Evolutionary conservation across 2,888 invertebrate species (phyloP), one percentile per base, ranked within the genome.

Genomic region (Athetis lepigone): DNA sequence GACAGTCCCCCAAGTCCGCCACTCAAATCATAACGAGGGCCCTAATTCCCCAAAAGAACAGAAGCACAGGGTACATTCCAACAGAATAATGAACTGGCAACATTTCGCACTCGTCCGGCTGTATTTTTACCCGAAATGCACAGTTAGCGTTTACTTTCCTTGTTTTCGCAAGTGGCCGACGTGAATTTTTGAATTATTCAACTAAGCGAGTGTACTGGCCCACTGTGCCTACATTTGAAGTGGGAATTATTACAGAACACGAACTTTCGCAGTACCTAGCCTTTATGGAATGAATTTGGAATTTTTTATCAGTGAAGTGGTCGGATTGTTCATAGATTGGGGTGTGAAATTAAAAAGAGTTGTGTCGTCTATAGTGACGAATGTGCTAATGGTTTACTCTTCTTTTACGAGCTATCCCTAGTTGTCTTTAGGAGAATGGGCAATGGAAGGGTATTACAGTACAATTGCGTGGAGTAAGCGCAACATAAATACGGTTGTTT

Each of bases 121-220:
- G 85, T 82, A 83, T 86, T 84, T 87, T 84, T 81, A 78, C 74
- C 40, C 67, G 68, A 70, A 78, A 74, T 82, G 84, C 83, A 82
- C 79, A 75, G 78, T 71, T 78, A 72, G 75, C 81, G 85, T 86
- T 87, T 85, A 85, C 82, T 85, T 80, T 78, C 75, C 83, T 85
- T 85, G 86, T 85, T 88, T 87, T 82, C 79, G 70, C 80, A 80
- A 85, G 81, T 82, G 87, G 83, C 79, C 83, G 77, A 82, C 79
- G 83, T 81, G 88, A 86, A 88, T 89, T 88, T 89, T 87, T 90
- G 88, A 90, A 90, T 90, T 85, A 90, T 90, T 89, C 88, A 89
- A 81, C 85, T 88, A 85, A 87, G 82, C 83, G 85, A 87, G 83
- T 83, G 81, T 81, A 81, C 83, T 81, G 71, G 73, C 69, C 67